These are phyloP conservation scores for Zaprionus vittiger DNA, from an alignment of 1,140 invertebrate species.

Conservation along the genomic window DNA sequence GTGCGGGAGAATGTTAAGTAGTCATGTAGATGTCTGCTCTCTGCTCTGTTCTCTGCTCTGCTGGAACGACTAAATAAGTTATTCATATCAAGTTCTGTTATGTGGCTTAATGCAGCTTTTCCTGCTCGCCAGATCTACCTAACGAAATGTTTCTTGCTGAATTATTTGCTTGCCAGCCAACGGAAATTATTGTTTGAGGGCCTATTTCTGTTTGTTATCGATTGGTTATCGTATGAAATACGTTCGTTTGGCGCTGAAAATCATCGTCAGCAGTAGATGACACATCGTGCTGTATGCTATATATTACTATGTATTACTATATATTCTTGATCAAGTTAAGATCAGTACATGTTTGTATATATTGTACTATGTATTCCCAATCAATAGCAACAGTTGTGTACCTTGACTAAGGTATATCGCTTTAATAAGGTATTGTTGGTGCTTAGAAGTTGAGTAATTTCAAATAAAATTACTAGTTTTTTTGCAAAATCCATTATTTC, in stretches of 20 bases:
- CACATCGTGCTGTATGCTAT: background rate
- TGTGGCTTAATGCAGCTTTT: constrained; percentile 48
- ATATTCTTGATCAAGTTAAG: too few species aligned
- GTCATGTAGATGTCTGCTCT: constrained; percentile 46
- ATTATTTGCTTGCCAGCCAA: background rate
- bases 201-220: background rate
- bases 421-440: too few species aligned
- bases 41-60: constrained; percentile 8
- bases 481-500: too few species aligned
- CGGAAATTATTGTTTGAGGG: constrained; percentile 2
- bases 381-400: background rate
- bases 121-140: background rate
- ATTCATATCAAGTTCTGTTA: constrained; percentile 55
- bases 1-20: constrained; percentile 50
- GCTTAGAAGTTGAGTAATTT: too few species aligned
- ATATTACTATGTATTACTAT: too few species aligned
- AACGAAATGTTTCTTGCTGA: background rate
- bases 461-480: too few species aligned
- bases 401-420: too few species aligned
- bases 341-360: background rate
- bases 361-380: background rate
- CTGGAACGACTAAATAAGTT: constrained; percentile 48
- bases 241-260: background rate
- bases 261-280: background rate
- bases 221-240: background rate